These are phyloP conservation scores for Leptopilina myrica DNA, from an alignment of 2,888 invertebrate species.

Conservation along the genomic window DNA sequence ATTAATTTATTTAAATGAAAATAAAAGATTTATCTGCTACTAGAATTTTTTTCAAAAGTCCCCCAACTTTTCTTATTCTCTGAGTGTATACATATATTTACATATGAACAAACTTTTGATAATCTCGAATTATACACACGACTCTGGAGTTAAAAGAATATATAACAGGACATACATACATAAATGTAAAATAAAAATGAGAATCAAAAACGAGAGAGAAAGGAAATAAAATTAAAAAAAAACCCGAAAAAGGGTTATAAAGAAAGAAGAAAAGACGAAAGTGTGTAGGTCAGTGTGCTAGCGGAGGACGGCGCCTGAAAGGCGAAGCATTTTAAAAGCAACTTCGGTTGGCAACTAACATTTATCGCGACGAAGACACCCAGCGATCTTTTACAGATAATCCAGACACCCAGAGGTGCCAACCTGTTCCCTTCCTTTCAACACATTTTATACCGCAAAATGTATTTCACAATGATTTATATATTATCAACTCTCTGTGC, in stretches of 20 bases:
- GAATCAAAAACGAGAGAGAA: not conserved
- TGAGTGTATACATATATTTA: no score
- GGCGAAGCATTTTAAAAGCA: slow-evolving; percentile 63
- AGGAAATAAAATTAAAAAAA: not conserved
- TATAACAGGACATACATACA: no score
- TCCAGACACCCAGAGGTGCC: slow-evolving; percentile 47
- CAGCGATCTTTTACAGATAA: slow-evolving; percentile 38
- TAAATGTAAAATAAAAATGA: no score
- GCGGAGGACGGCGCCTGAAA: slow-evolving; percentile 57
- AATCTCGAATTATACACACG: no score
- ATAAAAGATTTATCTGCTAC: no score
- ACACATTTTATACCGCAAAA: slow-evolving; percentile 4
- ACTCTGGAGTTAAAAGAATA: no score
- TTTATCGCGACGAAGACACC: slow-evolving; percentile 57
- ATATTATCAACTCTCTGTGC: no score
- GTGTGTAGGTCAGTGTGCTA: slow-evolving; percentile 68
- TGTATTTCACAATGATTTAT: slow-evolving; percentile 34
- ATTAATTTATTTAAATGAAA: no score
- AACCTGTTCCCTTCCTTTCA: slow-evolving; percentile 45
- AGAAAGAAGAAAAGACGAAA: slow-evolving; percentile 44
- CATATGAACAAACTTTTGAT: no score
- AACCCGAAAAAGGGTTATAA: not conserved
- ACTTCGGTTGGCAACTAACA: slow-evolving; percentile 63
- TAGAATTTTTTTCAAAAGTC: no score
- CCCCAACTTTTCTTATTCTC: no score